Evolutionary conservation across 2,113 vertebrate species (phyloP).

Genomic region (Trachemys scripta): DNA sequence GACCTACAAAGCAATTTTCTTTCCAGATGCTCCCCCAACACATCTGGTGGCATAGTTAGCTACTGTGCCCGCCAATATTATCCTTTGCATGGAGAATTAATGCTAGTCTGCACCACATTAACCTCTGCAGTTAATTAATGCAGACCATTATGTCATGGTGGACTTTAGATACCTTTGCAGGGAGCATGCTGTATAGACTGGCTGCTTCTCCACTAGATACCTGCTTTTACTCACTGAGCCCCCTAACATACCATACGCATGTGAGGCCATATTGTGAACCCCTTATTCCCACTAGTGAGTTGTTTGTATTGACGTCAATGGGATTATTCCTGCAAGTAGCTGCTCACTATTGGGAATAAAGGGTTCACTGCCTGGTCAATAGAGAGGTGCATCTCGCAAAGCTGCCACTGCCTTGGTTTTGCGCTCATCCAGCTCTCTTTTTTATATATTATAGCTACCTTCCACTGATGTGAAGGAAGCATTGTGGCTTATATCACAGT

Average conservation of each 20-base stretch:
- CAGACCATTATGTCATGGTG: not conserved
- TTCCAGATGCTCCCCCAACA: not conserved
- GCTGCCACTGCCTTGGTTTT: not conserved
- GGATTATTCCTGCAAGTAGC: not conserved
- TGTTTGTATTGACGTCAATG: rapidly evolving
- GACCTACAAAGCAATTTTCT: not conserved
- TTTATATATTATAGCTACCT: not conserved
- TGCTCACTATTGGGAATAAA: not conserved
- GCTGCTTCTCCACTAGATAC: not conserved
- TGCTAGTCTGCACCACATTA: not conserved
- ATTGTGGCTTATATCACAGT: not conserved
- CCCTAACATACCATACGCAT: not conserved
- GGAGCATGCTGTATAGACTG: rapidly evolving
- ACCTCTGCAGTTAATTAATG: not conserved
- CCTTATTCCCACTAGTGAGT: rapidly evolving
- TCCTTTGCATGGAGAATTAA: not conserved
- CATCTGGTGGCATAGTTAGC: no score
- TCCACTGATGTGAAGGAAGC: not conserved
- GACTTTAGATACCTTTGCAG: not conserved
- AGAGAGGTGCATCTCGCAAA: rapidly evolving
- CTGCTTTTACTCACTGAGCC: not conserved
- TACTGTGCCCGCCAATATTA: rapidly evolving
- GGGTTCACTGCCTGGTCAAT: not conserved
- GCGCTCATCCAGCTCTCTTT: not conserved
- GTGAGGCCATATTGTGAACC: not conserved